These are phyloP conservation scores for Pseudolaguvia tuberculata DNA, from an alignment of 2,113 vertebrate genomes.

Conservation along the genomic window DNA sequence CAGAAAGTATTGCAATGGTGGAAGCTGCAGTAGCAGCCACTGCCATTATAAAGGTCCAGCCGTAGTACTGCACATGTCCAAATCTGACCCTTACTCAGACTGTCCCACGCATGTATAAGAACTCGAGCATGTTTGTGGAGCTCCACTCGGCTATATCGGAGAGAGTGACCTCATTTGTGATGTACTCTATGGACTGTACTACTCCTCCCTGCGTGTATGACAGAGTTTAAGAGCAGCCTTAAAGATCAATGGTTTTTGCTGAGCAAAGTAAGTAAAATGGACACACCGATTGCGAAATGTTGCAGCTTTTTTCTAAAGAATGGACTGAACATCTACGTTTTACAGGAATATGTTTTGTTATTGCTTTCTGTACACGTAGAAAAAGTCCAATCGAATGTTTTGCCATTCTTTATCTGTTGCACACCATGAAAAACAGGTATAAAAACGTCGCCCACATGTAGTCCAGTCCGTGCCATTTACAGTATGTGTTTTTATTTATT, in stretches of 20 bases:
- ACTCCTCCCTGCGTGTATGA: background rate
- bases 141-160: constrained; percentile 2
- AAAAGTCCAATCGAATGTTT: constrained; percentile 25
- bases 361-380: constrained; percentile 47
- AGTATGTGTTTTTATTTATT: constrained; percentile 69
- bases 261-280: constrained; percentile 26
- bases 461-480: constrained; percentile 39
- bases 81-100: constrained; percentile 87
- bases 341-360: constrained; percentile 52
- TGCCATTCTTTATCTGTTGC: constrained; percentile 32
- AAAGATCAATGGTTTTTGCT: background rate
- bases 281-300: constrained; percentile 44
- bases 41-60: constrained; percentile 90
- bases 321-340: constrained; percentile 57
- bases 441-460: constrained; percentile 45
- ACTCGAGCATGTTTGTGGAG: constrained; percentile 28
- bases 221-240: constrained; percentile 19
- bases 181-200: constrained; percentile 18
- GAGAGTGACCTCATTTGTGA: constrained; percentile 31
- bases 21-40: constrained; percentile 78
- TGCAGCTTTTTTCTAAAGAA: constrained; percentile 33
- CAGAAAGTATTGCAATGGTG: constrained; percentile 81
- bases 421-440: constrained; percentile 47
- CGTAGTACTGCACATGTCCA: constrained; percentile 87
- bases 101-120: constrained; percentile 82